Conservation (phyloP, 2,888 invertebrate genomes). For the Fragum sueziense region DNA sequence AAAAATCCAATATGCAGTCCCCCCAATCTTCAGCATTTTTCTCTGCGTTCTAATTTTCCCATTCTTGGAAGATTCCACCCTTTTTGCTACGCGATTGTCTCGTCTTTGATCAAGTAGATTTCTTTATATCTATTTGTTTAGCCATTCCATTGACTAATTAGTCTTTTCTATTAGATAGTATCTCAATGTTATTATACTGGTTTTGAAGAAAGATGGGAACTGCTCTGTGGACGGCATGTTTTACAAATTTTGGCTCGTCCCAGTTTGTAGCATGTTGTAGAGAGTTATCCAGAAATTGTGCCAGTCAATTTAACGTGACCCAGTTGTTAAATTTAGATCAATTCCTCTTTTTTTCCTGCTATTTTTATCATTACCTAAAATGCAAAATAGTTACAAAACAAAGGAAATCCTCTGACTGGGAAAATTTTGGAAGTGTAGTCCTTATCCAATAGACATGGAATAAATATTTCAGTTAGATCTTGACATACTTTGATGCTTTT, state of each 20-base stretch:
- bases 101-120: not conserved
- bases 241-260: not conserved
- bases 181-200: not conserved
- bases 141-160: not conserved
- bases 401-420: not conserved
- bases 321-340: conserved; percentile 25
- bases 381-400: not conserved
- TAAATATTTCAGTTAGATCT: no score
- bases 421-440: no score
- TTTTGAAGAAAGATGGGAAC: not conserved
- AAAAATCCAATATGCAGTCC: conserved; percentile 21
- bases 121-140: not conserved
- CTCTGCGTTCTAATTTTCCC: conserved; percentile 19
- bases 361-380: conserved; percentile 1
- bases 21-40: conserved; percentile 5
- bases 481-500: no score
- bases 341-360: conserved; percentile 8
- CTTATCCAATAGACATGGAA: no score
- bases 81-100: not conserved
- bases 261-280: not conserved
- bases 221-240: not conserved
- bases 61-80: not conserved
- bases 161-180: not conserved
- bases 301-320: conserved; percentile 23
- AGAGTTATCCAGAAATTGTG: conserved; percentile 15